Evolutionary conservation across 2,797 vertebrate species (phyloP).

Genomic region (Capromys pilorides): DNA sequence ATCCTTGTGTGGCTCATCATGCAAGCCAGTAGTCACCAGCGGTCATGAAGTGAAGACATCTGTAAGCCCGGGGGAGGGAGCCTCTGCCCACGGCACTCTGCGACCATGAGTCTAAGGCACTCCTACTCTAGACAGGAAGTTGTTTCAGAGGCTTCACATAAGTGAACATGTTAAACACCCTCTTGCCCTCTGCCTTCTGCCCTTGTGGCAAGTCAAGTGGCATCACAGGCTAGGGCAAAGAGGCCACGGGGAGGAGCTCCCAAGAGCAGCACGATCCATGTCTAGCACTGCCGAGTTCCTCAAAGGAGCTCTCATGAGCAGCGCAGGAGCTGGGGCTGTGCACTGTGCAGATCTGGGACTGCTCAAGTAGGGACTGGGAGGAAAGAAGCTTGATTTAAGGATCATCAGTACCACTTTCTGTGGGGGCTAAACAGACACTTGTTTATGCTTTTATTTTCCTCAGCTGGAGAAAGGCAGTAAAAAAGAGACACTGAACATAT

Average conservation of each 20-base stretch:
- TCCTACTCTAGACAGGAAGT: background rate
- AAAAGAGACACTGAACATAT: background rate
- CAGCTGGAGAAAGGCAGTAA: background rate
- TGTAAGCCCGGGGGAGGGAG: background rate
- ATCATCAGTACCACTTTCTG: background rate
- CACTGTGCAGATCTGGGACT: background rate
- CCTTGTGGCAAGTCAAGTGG: background rate
- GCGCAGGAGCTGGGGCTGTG: background rate
- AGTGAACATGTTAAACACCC: background rate
- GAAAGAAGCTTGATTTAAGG: background rate
- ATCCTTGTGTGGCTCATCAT: background rate
- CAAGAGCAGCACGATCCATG: background rate
- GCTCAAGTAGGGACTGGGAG: background rate
- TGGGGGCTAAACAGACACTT: background rate
- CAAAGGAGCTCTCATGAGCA: no score
- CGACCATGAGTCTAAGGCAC: background rate
- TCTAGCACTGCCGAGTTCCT: fast-evolving
- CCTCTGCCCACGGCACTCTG: background rate
- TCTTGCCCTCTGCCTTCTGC: background rate
- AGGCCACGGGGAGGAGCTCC: no score
- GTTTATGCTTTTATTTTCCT: background rate
- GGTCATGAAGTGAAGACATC: background rate
- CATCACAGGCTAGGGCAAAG: background rate
- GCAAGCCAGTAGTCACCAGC: background rate
- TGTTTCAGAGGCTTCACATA: no score